A percentile compares a stretch with the other conserved stretches of the same genome.
These are phyloP conservation scores for Porites evermanni DNA, from an alignment of 92 coral and sea anemone species.

Conservation along the genomic window DNA sequence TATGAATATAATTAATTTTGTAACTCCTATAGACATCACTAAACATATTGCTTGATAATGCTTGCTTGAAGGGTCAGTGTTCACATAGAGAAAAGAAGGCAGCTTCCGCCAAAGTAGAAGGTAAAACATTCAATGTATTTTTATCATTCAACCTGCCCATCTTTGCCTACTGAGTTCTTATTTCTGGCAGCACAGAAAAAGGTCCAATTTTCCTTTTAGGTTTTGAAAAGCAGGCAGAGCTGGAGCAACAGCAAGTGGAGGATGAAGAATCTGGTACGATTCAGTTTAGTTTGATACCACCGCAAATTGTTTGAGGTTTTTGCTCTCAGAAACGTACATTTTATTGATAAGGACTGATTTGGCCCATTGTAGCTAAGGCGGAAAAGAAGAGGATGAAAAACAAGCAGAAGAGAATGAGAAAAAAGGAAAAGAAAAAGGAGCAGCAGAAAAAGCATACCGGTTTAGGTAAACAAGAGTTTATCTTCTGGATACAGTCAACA, in stretches of 20 bases:
- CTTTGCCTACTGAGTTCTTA: background rate
- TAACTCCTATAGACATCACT: no score
- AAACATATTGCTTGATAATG: no score
- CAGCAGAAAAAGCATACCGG: background rate
- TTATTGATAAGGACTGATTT: no score
- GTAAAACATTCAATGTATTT: no score
- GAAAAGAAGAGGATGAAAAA: conserved; percentile 12
- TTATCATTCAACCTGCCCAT: no score
- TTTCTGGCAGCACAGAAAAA: background rate
- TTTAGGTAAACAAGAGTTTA: background rate
- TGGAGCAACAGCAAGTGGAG: background rate
- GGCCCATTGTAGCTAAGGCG: background rate
- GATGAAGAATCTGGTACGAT: background rate
- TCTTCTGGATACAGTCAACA: background rate
- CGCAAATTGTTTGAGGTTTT: no score
- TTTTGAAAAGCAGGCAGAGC: background rate
- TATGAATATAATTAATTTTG: no score
- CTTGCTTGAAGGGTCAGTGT: no score
- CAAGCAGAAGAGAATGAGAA: conserved; percentile 8
- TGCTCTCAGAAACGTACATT: no score
- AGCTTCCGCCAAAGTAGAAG: no score
- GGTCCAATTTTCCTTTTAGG: background rate
- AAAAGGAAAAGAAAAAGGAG: conserved; percentile 20
- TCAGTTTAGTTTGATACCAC: background rate
- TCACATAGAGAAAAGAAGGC: no score